Base-by-base conservation (phyloP, 2,797 vertebrate species). In the Buceros bicornis region DNA sequence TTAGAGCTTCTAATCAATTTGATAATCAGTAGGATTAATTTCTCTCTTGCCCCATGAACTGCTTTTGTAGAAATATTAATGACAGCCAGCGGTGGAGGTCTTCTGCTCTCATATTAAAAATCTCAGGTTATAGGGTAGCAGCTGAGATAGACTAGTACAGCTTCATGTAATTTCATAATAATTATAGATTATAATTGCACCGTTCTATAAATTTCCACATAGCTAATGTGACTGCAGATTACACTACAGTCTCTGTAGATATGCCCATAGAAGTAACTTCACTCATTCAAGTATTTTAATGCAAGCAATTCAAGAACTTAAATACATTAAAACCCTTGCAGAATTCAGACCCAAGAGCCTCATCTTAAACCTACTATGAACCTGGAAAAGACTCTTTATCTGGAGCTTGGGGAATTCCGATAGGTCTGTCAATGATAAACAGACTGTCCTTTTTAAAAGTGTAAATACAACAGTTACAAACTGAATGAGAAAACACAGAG, bases 21-120 rank as follows among this genome's bases (percentile, higher is more conserved):
- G 65, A 40, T 94, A 88, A 95, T 97, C 66, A 95, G 82, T 66
- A 65, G 80, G n/a, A 96, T 95, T 91, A 96, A 96, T 94, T 97
- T 96, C 53, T 71, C 31, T 69, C 54, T 87, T 93, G 82, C 72
- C 37, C 69, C 35, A 57, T 70, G 78, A 96, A 85, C 60, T 77
- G 48, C 83, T 77, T 71, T 94, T 95, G 40, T 92, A 71, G 92
- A 94, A 96, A 87, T 95, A 94, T 71, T 96, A 97, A 97, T 93
- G 56, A 82, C 56, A 73, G 31, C 45, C 58, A 86, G 37, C 72
- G 42, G 13, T 51, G 87, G 50, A 71, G 65, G 21, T 18, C 71
- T 73, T 50, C 66, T 82, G 28, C 47, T 96, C 73, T 73, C 22
- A 48, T 82, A 92, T 45, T 84, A 83, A 90, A 91, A 94, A 37